Percentiles rank a stretch among this genome's conserved stretches.
Conservation (phyloP, 2,113 vertebrate species). For the Phylloscopus trochiloides region DNA sequence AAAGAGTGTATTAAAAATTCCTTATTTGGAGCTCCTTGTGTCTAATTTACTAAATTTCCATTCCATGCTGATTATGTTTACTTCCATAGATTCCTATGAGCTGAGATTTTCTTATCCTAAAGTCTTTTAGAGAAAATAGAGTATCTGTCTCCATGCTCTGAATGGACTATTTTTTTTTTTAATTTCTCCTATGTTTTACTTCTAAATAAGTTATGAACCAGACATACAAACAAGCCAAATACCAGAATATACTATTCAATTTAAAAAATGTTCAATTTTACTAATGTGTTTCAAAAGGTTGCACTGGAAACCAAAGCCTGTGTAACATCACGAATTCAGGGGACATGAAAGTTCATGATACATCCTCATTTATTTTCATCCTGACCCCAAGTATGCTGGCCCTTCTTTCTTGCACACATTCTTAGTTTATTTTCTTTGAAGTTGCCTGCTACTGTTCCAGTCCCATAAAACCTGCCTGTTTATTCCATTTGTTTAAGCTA, state of each 20-base stretch:
- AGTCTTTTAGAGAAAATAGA: not conserved
- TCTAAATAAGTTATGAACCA: not conserved
- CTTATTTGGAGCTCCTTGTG: not conserved
- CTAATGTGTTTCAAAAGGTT: not conserved
- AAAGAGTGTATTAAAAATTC: not conserved
- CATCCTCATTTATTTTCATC: not conserved
- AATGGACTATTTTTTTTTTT: not conserved
- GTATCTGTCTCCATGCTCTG: not conserved
- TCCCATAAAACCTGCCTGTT: not conserved
- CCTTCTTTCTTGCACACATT: not conserved
- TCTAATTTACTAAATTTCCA: not conserved
- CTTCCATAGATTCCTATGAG: not conserved
- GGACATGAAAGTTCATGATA: not conserved
- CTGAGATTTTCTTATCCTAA: not conserved
- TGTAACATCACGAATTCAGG: not conserved
- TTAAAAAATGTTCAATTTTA: not conserved
- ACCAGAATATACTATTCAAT: not conserved
- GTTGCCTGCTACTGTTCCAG: not conserved
- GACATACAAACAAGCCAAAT: not conserved
- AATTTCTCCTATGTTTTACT: not conserved
- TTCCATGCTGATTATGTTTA: not conserved
- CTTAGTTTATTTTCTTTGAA: not conserved
- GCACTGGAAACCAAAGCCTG: not conserved
- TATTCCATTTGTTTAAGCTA: not conserved
- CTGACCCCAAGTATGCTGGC: not conserved